A percentile compares a stretch with the other conserved stretches of the same genome.
These are phyloP conservation scores for Campoletis sonorensis DNA, from an alignment of 1,140 invertebrate genomes.

Conservation along the genomic window DNA sequence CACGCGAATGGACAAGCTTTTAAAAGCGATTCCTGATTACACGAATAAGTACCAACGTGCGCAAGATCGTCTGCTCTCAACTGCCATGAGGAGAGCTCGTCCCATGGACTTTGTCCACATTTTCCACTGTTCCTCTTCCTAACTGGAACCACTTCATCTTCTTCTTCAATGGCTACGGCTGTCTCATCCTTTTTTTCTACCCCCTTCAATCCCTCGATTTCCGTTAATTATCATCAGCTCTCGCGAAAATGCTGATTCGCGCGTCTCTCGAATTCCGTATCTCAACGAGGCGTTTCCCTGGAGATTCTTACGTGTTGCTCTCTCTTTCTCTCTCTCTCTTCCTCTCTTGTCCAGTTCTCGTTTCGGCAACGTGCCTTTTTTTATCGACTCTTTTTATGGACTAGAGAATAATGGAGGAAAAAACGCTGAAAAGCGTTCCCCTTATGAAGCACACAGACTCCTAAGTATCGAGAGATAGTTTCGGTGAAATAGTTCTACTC, in stretches of 20 bases:
- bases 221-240: constrained; percentile 31
- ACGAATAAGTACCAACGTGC: constrained; percentile 10
- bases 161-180: neutral
- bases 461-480: neutral
- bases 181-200: neutral
- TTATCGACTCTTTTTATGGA: neutral
- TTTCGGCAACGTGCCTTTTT: neutral
- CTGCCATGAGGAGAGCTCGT: constrained; percentile 1
- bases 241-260: constrained; percentile 32
- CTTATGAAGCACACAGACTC: neutral
- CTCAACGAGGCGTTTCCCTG: neutral
- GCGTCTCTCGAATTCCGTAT: constrained; percentile 5
- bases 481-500: neutral
- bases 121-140: neutral
- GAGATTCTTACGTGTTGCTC: constrained; percentile 8
- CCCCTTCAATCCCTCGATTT: neutral
- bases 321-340: too few species aligned
- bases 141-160: constrained; percentile 6
- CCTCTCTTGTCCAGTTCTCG: neutral
- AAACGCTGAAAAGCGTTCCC: neutral
- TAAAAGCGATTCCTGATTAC: constrained; percentile 32
- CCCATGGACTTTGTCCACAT: constrained; percentile 10
- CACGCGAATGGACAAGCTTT: neutral
- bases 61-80: neutral
- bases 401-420: neutral